Base-by-base conservation (phyloP, 2,888 invertebrate genomes). In the Tromatobia lineatoria region DNA sequence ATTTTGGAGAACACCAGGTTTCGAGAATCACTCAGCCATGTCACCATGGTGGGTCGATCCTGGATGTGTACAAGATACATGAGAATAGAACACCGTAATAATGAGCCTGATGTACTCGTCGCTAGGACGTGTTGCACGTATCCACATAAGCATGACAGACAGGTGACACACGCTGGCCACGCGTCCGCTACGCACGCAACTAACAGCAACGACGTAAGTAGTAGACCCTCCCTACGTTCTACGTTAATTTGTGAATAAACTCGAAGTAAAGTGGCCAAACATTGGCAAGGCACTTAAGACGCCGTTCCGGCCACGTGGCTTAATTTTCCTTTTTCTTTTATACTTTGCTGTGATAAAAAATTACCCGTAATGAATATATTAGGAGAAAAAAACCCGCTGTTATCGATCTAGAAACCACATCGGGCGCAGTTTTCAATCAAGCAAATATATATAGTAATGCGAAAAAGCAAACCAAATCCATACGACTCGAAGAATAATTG, bases 121-220 rank as follows among this genome's bases (percentile, higher is more conserved):
- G 73, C 77, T 67, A 69, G 57, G 50, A 69, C 38, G 18, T 79
- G 75, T 80, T 57, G 87, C 80, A 83, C 87, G 88, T 86, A 90
- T 85, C 86, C 92, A 91, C 88, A 88, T 87, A 88, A 91, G 88
- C 93, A 89, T 93, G 90, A 93, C 92, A 89, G 90, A 92, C 93
- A 93, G 93, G 93, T 93, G 93, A 93, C 93, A 93, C 93, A 93
- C 91, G 93, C 89, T 89, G 71, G 91, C 89, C 93, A 92, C 92
- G 92, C 92, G 92, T 67, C 20, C 34, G 18, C 69, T 8, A 34
- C 57, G 15, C 73, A 61, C 34, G 25, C 54, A 23, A 23, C 54
- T 61, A 42, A 57, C 29, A 66, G 61, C 61, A 47, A 61, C 47
- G 20, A 8, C 57, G n/a, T 13, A 7, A 57, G 4, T 38, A 6